These are phyloP conservation scores for Hippocampus comes DNA, from an alignment of 2,113 vertebrate species.

Conservation along the genomic window DNA sequence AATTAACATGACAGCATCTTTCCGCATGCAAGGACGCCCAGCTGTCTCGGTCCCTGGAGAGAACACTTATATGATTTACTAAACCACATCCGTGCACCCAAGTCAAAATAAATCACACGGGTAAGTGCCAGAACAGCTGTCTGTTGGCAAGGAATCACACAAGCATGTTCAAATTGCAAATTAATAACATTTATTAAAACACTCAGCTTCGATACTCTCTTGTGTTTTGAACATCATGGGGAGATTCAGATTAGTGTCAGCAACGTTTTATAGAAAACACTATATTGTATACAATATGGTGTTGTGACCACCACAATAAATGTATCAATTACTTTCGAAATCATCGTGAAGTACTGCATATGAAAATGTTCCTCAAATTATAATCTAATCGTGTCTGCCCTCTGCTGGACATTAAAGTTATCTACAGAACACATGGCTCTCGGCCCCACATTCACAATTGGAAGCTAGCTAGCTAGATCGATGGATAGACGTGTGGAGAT, in stretches of 20 bases:
- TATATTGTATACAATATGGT: not conserved
- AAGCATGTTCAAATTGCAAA: not conserved
- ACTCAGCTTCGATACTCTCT: not conserved
- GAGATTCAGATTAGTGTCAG: not conserved
- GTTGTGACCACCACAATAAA: not conserved
- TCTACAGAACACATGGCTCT: not conserved
- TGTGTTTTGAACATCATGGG: not conserved
- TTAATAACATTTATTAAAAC: not conserved
- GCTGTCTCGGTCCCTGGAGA: slow-evolving; percentile 11
- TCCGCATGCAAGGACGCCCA: slow-evolving; percentile 10
- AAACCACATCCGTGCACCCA: slow-evolving; percentile 6
- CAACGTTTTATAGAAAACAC: not conserved
- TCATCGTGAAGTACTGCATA: no score
- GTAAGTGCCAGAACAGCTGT: slow-evolving; percentile 4
- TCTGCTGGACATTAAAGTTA: slow-evolving; percentile 32
- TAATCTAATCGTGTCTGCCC: slow-evolving; percentile 38
- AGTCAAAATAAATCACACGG: slow-evolving; percentile 2
- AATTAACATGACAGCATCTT: slow-evolving; percentile 31
- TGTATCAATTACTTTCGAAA: no score
- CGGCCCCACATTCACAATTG: not conserved
- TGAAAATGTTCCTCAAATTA: fast-evolving
- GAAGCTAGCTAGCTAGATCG: no score
- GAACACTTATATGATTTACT: not conserved
- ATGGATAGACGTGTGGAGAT: no score
- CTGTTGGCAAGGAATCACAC: slow-evolving; percentile 7